A percentile compares a stretch with the other conserved stretches of the same genome.
phyloP scores from a whole-genome alignment of 1,140 invertebrate genomes.

The Drosophila orena region DNA sequence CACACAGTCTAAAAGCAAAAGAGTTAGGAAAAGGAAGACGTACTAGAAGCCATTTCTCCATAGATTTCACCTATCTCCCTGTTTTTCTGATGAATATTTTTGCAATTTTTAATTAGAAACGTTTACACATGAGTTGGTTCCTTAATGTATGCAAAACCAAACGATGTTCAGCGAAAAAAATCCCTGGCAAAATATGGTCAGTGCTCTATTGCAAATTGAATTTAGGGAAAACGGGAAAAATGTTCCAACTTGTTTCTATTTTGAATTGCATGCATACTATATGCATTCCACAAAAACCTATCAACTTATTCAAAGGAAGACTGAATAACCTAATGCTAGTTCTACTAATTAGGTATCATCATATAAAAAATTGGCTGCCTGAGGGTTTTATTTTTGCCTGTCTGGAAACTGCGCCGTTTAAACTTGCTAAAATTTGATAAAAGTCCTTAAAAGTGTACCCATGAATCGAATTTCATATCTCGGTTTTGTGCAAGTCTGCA shows the following conservation, averaged over 20 bases:
- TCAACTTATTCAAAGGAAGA: too few species aligned
- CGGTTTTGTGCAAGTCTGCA: constrained; percentile 13
- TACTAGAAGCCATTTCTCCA: constrained; percentile 11
- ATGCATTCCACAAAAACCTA: too few species aligned
- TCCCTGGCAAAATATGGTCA: not conserved
- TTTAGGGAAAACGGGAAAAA: too few species aligned
- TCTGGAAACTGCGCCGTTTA: not conserved
- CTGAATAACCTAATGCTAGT: too few species aligned
- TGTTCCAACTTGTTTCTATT: not conserved
- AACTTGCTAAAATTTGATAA: not conserved
- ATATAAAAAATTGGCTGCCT: too few species aligned
- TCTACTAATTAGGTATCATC: too few species aligned
- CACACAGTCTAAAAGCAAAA: constrained; percentile 17
- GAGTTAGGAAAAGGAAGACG: constrained; percentile 11
- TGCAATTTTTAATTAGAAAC: constrained; percentile 84
- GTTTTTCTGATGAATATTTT: constrained; percentile 65
- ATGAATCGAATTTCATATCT: constrained; percentile 17
- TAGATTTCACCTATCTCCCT: constrained; percentile 13
- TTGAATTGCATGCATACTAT: not conserved
- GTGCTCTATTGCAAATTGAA: not conserved
- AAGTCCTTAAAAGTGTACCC: constrained; percentile 6
- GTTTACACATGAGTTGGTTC: constrained; percentile 77
- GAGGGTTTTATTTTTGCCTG: too few species aligned
- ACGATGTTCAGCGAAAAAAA: constrained; percentile 1
- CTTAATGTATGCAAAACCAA: constrained; percentile 68